phyloP scores from a whole-genome alignment of 2,797 vertebrate species.

The Gephyroberyx darwinii region DNA sequence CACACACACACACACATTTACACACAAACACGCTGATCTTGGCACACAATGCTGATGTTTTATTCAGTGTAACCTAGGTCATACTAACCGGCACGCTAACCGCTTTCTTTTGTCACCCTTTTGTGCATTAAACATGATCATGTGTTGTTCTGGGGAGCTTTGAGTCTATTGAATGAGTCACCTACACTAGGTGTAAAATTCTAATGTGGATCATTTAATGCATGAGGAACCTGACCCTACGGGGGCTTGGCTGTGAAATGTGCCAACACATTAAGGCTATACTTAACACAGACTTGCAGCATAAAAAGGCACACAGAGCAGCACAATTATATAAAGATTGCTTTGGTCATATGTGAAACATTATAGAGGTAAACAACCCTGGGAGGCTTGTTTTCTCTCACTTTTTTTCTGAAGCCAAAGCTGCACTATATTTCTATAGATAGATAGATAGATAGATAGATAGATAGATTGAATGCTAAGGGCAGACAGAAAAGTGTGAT shows the following conservation, averaged over 20 bases:
- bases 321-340: conserved; percentile 3
- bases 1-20: conserved; percentile 19
- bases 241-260: conserved; percentile 13
- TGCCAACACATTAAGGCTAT: conserved; percentile 5
- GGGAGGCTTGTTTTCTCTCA: conserved; percentile 25
- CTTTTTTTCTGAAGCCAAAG: too few species aligned
- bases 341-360: neutral
- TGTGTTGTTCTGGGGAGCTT: conserved; percentile 10
- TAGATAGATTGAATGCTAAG: conserved; percentile 36
- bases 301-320: neutral
- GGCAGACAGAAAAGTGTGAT: conserved; percentile 52
- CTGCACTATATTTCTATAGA: neutral
- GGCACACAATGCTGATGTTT: conserved; percentile 26
- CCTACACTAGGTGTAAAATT: conserved; percentile 33
- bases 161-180: conserved; percentile 22
- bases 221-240: conserved; percentile 23
- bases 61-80: conserved; percentile 44
- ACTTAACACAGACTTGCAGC: neutral
- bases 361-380: conserved; percentile 24
- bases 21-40: conserved; percentile 31
- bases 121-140: conserved; percentile 6
- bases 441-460: neutral
- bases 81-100: conserved; percentile 39
- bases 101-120: conserved; percentile 28
- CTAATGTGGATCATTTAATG: conserved; percentile 43